Evolutionary conservation across 2,113 vertebrate species (phyloP).

Genomic region (Bolborhynchus lineola): DNA sequence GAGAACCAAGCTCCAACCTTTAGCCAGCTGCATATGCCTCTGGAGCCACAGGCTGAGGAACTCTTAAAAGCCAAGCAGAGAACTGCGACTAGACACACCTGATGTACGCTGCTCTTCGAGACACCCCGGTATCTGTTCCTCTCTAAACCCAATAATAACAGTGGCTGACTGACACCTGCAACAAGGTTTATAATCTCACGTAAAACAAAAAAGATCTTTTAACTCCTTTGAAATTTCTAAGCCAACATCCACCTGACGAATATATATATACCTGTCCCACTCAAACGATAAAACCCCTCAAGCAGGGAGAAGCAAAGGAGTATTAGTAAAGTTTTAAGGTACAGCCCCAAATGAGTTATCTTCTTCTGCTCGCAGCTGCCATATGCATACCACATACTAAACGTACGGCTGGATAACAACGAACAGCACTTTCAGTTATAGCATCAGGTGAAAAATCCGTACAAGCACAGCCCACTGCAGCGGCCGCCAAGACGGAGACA

Average conservation of each 20-base stretch:
- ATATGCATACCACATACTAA: fast-evolving
- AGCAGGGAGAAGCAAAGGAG: background rate
- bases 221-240: background rate
- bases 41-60: fast-evolving
- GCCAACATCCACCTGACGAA: background rate
- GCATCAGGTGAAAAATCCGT: background rate
- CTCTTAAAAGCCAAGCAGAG: background rate
- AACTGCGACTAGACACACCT: background rate
- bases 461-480: background rate
- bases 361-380: background rate
- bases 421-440: background rate
- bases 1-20: background rate
- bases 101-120: fast-evolving
- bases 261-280: background rate
- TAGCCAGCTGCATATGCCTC: background rate
- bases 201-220: background rate
- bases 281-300: background rate
- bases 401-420: background rate
- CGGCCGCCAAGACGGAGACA: background rate
- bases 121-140: background rate
- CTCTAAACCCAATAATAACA: background rate
- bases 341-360: background rate
- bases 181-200: background rate
- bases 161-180: background rate
- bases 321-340: background rate